Evolutionary conservation across 2,888 invertebrate species (phyloP).

Genomic region (Antheraea assamensis): DNA sequence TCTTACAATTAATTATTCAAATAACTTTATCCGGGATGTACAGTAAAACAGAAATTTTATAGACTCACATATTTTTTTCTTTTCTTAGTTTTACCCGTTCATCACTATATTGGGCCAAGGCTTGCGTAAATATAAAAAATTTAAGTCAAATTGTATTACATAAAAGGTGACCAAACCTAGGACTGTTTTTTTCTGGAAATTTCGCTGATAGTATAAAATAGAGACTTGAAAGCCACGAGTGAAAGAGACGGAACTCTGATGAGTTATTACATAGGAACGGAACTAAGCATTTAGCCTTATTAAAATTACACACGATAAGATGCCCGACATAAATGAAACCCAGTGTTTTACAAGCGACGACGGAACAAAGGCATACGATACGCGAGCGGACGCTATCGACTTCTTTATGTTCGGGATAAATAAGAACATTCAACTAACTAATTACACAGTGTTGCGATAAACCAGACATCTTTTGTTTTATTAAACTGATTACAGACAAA

Average conservation of each 20-base stretch:
- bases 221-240: not conserved
- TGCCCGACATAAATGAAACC: constrained; percentile 33
- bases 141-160: too few species aligned
- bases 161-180: too few species aligned
- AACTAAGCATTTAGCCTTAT: constrained; percentile 24
- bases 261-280: constrained; percentile 18
- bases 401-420: constrained; percentile 4
- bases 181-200: too few species aligned
- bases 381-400: constrained; percentile 11
- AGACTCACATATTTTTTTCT: too few species aligned
- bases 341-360: constrained; percentile 36
- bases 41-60: too few species aligned
- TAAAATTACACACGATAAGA: constrained; percentile 24
- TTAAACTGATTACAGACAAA: constrained; percentile 3
- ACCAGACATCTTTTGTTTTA: constrained; percentile 8
- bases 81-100: too few species aligned
- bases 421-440: constrained; percentile 10
- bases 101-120: too few species aligned
- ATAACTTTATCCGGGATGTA: too few species aligned
- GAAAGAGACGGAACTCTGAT: not conserved
- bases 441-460: constrained; percentile 5
- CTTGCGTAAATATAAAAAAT: too few species aligned
- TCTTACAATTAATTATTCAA: too few species aligned
- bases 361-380: constrained; percentile 31
- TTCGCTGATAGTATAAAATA: too few species aligned